Evolutionary conservation across 2,113 vertebrate species (phyloP).

Genomic region (Sciurus niger): DNA sequence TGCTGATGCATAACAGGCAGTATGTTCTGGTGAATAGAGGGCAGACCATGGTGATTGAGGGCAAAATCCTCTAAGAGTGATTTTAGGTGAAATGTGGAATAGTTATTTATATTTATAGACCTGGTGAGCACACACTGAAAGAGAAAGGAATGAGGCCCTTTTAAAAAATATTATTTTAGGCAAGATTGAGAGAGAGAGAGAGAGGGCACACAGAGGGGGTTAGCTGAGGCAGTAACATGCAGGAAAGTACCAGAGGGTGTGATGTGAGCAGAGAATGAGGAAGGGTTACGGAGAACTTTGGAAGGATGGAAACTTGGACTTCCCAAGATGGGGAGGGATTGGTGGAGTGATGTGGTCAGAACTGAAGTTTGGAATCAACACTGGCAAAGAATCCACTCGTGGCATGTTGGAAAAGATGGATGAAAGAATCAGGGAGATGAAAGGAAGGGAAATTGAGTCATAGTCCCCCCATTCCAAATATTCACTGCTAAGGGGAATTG

Average conservation of each 20-base stretch:
- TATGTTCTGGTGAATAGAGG: background rate
- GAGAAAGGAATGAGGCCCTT: constrained; percentile 25
- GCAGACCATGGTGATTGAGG: background rate
- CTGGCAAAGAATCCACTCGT: constrained; percentile 52
- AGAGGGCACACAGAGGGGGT: background rate
- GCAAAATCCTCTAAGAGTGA: constrained; percentile 9
- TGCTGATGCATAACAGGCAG: background rate
- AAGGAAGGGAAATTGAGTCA: constrained; percentile 79
- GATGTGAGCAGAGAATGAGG: background rate
- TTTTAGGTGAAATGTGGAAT: constrained; percentile 5
- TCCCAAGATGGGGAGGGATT: constrained; percentile 12
- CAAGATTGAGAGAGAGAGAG: background rate
- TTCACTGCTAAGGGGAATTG: constrained; percentile 27
- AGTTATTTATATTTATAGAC: constrained; percentile 62
- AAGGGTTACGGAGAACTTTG: constrained; percentile 25
- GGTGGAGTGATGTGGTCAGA: constrained; percentile 66
- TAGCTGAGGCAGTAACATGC: background rate
- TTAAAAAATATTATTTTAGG: constrained; percentile 62
- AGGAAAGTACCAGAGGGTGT: background rate
- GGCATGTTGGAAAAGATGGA: constrained; percentile 63
- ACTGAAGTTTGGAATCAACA: constrained; percentile 51
- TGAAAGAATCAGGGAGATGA: constrained; percentile 76
- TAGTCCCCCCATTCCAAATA: constrained; percentile 44
- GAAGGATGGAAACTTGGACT: constrained; percentile 72
- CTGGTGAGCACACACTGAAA: background rate